phyloP scores from a whole-genome alignment of 2,797 vertebrate species.

The Poecilia wingei region DNA sequence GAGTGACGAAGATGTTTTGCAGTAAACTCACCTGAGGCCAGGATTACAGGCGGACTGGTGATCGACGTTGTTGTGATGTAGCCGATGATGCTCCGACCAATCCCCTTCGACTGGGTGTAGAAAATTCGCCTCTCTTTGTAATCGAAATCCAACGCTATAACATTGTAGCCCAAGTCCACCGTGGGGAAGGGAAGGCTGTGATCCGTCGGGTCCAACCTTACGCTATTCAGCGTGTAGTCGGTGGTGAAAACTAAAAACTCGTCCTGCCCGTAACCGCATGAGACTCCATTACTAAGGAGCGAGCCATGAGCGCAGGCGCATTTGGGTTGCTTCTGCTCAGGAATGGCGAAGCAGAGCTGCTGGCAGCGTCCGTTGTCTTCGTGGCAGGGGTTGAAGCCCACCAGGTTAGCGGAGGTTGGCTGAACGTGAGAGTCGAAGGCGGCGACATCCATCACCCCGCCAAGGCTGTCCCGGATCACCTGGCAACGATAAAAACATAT shows the following conservation, averaged over 20 bases:
- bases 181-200: slow-evolving; percentile 86
- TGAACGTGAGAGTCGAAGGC: slow-evolving; percentile 85
- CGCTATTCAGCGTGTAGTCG: slow-evolving; percentile 85
- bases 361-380: slow-evolving; percentile 88
- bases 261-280: slow-evolving; percentile 85
- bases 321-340: slow-evolving; percentile 74
- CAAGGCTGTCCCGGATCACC: slow-evolving; percentile 88
- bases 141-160: slow-evolving; percentile 88
- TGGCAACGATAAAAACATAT: slow-evolving; percentile 17
- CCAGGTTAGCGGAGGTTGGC: slow-evolving; percentile 80
- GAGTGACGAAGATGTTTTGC: neutral
- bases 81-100: slow-evolving; percentile 85
- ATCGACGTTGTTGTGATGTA: slow-evolving; percentile 80
- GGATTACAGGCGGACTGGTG: slow-evolving; percentile 73
- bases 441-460: slow-evolving; percentile 84
- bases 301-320: slow-evolving; percentile 91
- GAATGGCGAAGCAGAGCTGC: slow-evolving; percentile 91
- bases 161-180: slow-evolving; percentile 74
- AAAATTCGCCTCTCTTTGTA: slow-evolving; percentile 85
- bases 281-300: slow-evolving; percentile 85
- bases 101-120: slow-evolving; percentile 82
- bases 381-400: slow-evolving; percentile 90
- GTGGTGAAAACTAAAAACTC: slow-evolving; percentile 89
- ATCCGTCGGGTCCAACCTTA: slow-evolving; percentile 86
- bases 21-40: slow-evolving; percentile 82